Evolutionary conservation across 2,888 invertebrate genomes (phyloP).

Genomic region (Drosophila tanythrix): DNA sequence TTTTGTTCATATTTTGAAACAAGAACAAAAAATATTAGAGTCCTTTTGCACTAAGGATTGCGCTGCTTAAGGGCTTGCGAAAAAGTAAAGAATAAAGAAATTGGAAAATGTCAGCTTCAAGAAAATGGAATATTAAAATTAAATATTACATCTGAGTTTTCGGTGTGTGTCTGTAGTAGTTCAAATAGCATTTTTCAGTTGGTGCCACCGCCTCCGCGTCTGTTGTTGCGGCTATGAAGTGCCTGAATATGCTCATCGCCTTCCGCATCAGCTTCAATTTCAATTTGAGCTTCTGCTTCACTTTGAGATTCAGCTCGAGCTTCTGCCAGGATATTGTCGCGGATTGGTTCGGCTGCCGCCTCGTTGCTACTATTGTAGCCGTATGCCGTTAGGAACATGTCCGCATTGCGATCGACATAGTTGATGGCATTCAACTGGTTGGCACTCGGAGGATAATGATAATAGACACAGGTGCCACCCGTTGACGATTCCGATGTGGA

Average conservation of each 20-base stretch:
- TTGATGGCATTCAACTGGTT: slow-evolving; percentile 34
- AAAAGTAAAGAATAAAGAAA: neutral
- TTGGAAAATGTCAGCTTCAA: neutral
- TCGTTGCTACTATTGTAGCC: neutral
- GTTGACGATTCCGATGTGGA: neutral
- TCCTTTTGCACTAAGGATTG: neutral
- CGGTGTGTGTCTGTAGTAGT: slow-evolving; percentile 2
- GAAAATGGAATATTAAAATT: neutral
- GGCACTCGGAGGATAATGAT: slow-evolving; percentile 37
- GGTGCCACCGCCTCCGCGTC: slow-evolving; percentile 34
- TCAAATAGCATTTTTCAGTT: slow-evolving; percentile 1
- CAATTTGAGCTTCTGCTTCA: neutral
- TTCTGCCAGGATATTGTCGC: neutral
- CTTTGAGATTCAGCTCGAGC: neutral
- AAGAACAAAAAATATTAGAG: no score
- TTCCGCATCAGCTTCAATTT: neutral
- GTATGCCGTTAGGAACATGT: slow-evolving; percentile 16
- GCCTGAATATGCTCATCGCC: neutral
- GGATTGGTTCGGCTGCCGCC: slow-evolving; percentile 3
- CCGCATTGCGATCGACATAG: slow-evolving; percentile 34
- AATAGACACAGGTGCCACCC: slow-evolving; percentile 29
- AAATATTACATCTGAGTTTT: slow-evolving; percentile 10
- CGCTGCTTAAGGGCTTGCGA: neutral
- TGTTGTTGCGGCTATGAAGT: neutral
- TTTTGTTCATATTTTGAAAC: neutral